phyloP scores from a whole-genome alignment of 2,797 vertebrate genomes.

The Macropus fuliginosus region DNA sequence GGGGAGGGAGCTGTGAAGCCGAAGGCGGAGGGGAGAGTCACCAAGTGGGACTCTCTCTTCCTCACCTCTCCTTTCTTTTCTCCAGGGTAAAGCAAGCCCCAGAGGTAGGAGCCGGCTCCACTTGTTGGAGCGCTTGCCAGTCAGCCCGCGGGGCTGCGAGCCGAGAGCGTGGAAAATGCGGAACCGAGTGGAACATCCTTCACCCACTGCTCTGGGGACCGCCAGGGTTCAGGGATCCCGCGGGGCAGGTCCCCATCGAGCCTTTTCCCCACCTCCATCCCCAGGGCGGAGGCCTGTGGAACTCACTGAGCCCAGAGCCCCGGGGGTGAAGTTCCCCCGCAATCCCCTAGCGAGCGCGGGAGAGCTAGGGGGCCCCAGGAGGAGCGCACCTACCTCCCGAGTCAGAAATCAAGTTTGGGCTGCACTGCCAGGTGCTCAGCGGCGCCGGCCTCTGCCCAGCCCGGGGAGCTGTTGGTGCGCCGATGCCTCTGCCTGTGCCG shows the following conservation, averaged over 20 bases:
- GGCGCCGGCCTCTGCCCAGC: slow-evolving; percentile 42
- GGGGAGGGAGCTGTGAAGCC: slow-evolving; percentile 46
- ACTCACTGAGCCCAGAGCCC: slow-evolving; percentile 26
- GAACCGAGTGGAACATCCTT: background rate
- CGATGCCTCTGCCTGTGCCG: slow-evolving; percentile 40
- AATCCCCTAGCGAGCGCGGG: slow-evolving; percentile 46
- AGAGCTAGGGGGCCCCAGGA: background rate
- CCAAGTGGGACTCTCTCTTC: slow-evolving; percentile 44
- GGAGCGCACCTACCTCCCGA: slow-evolving; percentile 74
- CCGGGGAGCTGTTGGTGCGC: slow-evolving; percentile 41
- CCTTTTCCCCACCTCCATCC: background rate
- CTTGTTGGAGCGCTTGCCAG: slow-evolving; percentile 71
- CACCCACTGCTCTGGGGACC: slow-evolving; percentile 42
- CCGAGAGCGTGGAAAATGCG: background rate
- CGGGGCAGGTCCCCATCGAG: slow-evolving; percentile 44
- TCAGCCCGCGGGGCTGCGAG: slow-evolving; percentile 34
- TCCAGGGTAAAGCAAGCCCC: slow-evolving; percentile 33
- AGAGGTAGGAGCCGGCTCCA: slow-evolving; percentile 24
- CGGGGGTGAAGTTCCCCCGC: slow-evolving; percentile 57
- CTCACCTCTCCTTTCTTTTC: background rate
- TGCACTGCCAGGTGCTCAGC: slow-evolving; percentile 72
- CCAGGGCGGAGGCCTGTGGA: background rate
- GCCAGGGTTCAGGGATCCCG: slow-evolving; percentile 41
- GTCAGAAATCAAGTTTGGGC: slow-evolving; percentile 72
- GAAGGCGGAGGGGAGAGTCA: slow-evolving; percentile 13